phyloP scores from a whole-genome alignment of 2,888 invertebrate genomes.

The Sacculina carcini region DNA sequence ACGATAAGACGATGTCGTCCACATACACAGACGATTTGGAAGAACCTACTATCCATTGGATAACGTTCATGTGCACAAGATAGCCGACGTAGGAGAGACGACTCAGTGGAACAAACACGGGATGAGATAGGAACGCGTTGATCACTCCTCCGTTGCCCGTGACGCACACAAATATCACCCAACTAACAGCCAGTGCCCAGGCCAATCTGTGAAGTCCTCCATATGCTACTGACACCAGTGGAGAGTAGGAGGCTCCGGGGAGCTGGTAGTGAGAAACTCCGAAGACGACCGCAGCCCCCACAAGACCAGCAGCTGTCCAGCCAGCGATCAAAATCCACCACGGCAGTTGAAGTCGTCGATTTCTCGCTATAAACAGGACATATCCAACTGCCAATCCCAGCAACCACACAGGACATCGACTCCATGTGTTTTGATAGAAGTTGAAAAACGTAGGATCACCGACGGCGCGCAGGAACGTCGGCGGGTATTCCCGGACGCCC shows the following conservation, averaged over 20 bases:
- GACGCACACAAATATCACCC: conserved; percentile 45
- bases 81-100: conserved; percentile 42
- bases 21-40: neutral
- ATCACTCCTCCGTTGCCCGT: conserved; percentile 36
- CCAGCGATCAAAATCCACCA: conserved; percentile 21
- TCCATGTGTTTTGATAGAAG: conserved; percentile 6
- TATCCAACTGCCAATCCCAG: conserved; percentile 5
- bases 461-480: too few relatives aligned
- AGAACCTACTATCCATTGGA: neutral
- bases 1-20: neutral
- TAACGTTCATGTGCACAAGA: conserved; percentile 17
- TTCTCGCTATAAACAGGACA: neutral
- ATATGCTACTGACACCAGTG: conserved; percentile 34
- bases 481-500: neutral
- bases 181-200: conserved; percentile 39
- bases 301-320: conserved; percentile 38
- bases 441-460: too few relatives aligned
- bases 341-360: neutral
- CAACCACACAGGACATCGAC: conserved; percentile 6
- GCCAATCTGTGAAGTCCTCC: conserved; percentile 35
- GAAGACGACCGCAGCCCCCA: conserved; percentile 44
- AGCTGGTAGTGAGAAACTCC: conserved; percentile 30
- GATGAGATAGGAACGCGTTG: conserved; percentile 29
- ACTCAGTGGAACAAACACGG: conserved; percentile 34
- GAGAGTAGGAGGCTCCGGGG: conserved; percentile 17